These are phyloP conservation scores for Orchesella flavescens DNA, from an alignment of 2,888 invertebrate species.

Conservation along the genomic window DNA sequence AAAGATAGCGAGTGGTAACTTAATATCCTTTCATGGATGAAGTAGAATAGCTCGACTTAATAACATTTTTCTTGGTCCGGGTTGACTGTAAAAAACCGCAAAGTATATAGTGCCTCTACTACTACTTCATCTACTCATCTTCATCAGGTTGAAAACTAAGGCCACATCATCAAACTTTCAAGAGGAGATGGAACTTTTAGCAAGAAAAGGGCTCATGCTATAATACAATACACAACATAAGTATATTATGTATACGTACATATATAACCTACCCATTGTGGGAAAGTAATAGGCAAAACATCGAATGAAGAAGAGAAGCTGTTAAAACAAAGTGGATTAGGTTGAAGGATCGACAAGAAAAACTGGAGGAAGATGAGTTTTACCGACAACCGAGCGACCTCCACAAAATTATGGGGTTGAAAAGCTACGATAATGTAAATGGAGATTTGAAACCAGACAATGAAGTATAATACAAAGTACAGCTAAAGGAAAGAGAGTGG, in stretches of 20 bases:
- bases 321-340: slow-evolving; percentile 59
- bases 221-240: background rate
- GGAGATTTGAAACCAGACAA: background rate
- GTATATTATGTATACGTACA: background rate
- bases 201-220: background rate
- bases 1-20: slow-evolving; percentile 27
- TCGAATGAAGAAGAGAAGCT: slow-evolving; percentile 41
- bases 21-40: slow-evolving; percentile 55
- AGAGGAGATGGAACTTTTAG: background rate
- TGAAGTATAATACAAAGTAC: background rate
- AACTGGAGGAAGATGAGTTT: background rate
- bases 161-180: background rate
- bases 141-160: background rate
- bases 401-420: background rate
- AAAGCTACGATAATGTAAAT: background rate
- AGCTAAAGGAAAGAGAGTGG: background rate
- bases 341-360: background rate
- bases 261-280: background rate
- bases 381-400: background rate
- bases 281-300: slow-evolving; percentile 20
- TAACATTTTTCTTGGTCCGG: slow-evolving; percentile 47
- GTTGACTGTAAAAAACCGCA: slow-evolving; percentile 21
- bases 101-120: too few relatives aligned
- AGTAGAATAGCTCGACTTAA: slow-evolving; percentile 59
- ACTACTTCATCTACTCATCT: slow-evolving; percentile 8